phyloP scores from a whole-genome alignment of 2,888 invertebrate species.

The Epirrhoe alternata region DNA sequence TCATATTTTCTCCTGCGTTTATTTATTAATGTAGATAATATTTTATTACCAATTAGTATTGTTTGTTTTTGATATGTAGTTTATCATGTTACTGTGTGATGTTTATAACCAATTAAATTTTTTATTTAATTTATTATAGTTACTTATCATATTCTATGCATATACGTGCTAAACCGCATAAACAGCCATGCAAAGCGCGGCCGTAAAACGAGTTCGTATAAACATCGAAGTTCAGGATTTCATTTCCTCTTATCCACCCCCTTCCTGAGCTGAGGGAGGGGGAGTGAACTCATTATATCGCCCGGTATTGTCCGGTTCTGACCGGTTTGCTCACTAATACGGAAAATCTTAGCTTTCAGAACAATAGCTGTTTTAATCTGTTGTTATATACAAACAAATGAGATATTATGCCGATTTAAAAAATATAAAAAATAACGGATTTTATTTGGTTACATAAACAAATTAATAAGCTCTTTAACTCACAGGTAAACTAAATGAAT shows the following conservation, averaged over 20 bases:
- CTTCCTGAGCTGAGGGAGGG: conserved; percentile 29
- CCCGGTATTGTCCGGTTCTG: conserved; percentile 43
- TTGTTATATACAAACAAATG: conserved; percentile 10
- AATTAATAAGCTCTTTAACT: too few relatives aligned
- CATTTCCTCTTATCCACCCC: conserved; percentile 55
- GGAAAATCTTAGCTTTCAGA: conserved; percentile 33
- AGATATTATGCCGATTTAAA: not conserved
- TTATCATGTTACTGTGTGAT: too few relatives aligned
- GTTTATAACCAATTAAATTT: too few relatives aligned
- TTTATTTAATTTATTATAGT: too few relatives aligned
- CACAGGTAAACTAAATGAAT: too few relatives aligned
- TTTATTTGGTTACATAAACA: too few relatives aligned
- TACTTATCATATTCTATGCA: not conserved
- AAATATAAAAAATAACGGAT: too few relatives aligned
- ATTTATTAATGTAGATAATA: too few relatives aligned
- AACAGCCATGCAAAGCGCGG: conserved; percentile 48
- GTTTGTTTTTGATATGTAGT: too few relatives aligned
- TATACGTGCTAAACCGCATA: conserved; percentile 36
- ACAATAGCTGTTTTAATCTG: conserved; percentile 35
- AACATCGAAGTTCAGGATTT: conserved; percentile 66
- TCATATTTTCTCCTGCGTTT: too few relatives aligned
- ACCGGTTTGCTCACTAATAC: conserved; percentile 30
- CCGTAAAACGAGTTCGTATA: conserved; percentile 54
- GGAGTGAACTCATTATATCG: conserved; percentile 51
- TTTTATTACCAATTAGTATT: too few relatives aligned